Base-by-base conservation (phyloP, 1,140 invertebrate genomes). In the Drosophila orosa region DNA sequence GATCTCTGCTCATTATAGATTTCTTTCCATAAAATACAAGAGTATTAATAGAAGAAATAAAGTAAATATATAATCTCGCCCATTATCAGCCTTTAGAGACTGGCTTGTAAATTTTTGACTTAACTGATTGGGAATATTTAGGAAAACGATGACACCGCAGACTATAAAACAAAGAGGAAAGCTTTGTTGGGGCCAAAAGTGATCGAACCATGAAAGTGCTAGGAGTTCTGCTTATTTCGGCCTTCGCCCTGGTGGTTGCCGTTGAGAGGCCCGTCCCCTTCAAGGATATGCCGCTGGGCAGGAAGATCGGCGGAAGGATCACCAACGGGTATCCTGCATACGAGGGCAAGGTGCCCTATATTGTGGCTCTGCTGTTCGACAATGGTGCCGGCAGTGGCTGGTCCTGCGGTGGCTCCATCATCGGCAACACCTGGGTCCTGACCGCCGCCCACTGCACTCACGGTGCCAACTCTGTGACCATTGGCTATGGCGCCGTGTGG, bases 361-460 rank as follows among this genome's bases (percentile, higher is more conserved):
- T 93, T 58, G 92, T 92, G 9, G 52, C 33, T 13, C 74, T 72
- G 45, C 35, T 27, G 56, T 87, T 45, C 39, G 45, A 33, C 40
- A 37, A 58, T 93, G 93, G 93, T 93, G 94, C 67, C 83, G 76
- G 52, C 92, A 79, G 84, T 91, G 94, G 58, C 71, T 92, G 47
- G 93, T 93, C 48, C 94, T 91, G 74, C 93, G 92, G 95, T 7
- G 95, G 94, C 17, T 94, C 94, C 19, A 80, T 95, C 56, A 93
- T 95, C 9, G 93, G 92, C 65, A 90, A 94, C 24, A 91, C 93
- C 42, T 92, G 92, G 61, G 94, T 94, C 8, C 69, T 92, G 6
- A 93, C 93, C 5, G 81, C 82, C 17, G 79, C 60, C 27, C 90
- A 91, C 35, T 91, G 90, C 33, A 73, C 69, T 0, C 2, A 59